Evolutionary conservation across 37 sponge, comb jelly and placozoan genomes (phyloP).

Genomic region (Aplysina aerophoba): DNA sequence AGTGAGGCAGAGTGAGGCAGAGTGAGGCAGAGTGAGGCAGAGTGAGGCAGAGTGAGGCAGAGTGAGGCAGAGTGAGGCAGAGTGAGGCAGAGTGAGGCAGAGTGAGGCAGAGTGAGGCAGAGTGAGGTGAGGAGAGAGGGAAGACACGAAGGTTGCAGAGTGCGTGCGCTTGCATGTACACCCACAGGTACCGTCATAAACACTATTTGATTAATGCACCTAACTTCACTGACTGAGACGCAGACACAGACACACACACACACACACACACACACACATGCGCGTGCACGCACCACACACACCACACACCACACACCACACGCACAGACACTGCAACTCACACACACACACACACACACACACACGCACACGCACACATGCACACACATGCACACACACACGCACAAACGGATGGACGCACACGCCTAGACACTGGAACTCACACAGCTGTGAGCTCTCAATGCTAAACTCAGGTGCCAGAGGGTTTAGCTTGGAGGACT

Average conservation of each 20-base stretch:
- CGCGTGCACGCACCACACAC: conserved; percentile 1
- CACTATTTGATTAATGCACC: too few species aligned
- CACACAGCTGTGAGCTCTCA: background rate
- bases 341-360: conserved; percentile 34
- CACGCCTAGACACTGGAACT: background rate
- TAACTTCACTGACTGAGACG: conserved; percentile 20
- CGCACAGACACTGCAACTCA: background rate
- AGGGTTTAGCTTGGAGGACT: conserved; percentile 13
- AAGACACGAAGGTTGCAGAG: too few species aligned
- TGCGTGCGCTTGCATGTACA: too few species aligned
- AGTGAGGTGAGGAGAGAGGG: too few species aligned
- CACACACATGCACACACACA: conserved; percentile 10
- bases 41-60: too few species aligned
- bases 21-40: too few species aligned
- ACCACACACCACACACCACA: conserved; percentile 24
- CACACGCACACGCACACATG: conserved; percentile 7
- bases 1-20: too few species aligned
- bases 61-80: too few species aligned
- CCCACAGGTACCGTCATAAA: too few species aligned
- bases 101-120: too few species aligned
- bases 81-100: too few species aligned
- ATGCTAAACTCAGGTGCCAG: conserved; percentile 28
- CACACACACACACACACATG: conserved; percentile 16
- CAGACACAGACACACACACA: conserved; percentile 36
- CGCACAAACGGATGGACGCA: background rate